Evolutionary conservation across 2,888 invertebrate species (phyloP).

Genomic region (Amphimallon solstitiale): DNA sequence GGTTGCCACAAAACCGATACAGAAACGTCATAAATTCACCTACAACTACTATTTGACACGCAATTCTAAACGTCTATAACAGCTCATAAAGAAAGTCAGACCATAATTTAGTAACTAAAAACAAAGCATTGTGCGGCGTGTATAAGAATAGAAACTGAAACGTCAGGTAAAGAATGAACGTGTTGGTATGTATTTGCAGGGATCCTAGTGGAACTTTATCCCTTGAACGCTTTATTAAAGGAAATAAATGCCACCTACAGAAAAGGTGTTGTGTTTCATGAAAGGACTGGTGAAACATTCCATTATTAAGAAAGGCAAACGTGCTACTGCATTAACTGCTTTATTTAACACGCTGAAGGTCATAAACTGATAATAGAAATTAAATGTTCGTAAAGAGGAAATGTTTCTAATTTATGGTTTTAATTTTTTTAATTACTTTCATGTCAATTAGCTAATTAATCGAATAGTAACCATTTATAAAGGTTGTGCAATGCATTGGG

Average conservation of each 20-base stretch:
- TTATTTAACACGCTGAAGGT: conserved; percentile 2
- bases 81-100: too few species aligned
- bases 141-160: conserved; percentile 17
- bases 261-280: background rate
- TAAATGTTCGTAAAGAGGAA: too few species aligned
- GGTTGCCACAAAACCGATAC: too few species aligned
- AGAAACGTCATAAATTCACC: too few species aligned
- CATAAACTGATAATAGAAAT: background rate
- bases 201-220: background rate
- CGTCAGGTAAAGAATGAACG: conserved; percentile 27
- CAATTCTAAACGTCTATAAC: too few species aligned
- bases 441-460: too few species aligned
- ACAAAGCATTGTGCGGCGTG: background rate
- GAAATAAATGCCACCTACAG: conserved; percentile 10
- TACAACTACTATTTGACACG: too few species aligned
- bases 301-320: background rate
- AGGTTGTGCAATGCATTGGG: too few species aligned
- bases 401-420: too few species aligned
- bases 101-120: too few species aligned
- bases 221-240: conserved; percentile 6
- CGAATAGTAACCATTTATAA: too few species aligned
- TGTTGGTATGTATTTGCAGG: conserved; percentile 18
- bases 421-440: too few species aligned
- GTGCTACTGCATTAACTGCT: background rate
- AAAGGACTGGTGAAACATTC: conserved; percentile 8